A percentile compares a stretch with the other conserved stretches of the same genome.
These are phyloP conservation scores for Siderastrea siderea DNA, from an alignment of 92 coral and sea anemone species.

Conservation along the genomic window DNA sequence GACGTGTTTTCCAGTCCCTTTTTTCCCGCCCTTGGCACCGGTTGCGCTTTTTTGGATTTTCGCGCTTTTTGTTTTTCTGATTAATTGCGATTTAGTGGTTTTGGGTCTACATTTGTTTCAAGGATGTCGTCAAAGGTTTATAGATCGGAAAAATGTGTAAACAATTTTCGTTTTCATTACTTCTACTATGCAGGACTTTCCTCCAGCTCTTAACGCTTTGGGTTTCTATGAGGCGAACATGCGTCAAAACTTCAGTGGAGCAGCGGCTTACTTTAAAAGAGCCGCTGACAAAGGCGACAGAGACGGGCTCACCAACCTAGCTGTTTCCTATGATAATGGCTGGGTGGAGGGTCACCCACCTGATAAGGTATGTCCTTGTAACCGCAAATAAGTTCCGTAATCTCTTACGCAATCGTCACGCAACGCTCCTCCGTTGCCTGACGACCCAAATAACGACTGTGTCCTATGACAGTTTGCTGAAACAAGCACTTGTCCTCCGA, in stretches of 20 bases:
- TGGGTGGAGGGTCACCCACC: slow-evolving; percentile 78
- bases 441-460: no score
- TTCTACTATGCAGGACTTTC: slow-evolving; percentile 68
- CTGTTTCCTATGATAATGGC: slow-evolving; percentile 91
- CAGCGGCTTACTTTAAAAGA: slow-evolving; percentile 74
- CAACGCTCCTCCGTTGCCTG: no score
- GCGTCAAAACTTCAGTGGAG: slow-evolving; percentile 90
- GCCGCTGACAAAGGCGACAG: slow-evolving; percentile 93
- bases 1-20: not conserved
- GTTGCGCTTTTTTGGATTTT: not conserved
- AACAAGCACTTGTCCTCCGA: no score
- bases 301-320: slow-evolving; percentile 92
- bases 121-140: not conserved
- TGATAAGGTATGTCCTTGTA: slow-evolving; percentile 68
- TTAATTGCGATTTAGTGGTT: not conserved
- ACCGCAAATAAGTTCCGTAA: no score
- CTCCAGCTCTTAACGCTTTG: slow-evolving; percentile 94
- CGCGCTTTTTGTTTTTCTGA: not conserved
- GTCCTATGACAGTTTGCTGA: no score
- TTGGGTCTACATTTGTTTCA: not conserved
- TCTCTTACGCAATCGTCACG: no score
- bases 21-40: not conserved
- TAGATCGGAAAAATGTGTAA: not conserved
- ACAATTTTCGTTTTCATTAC: not conserved
- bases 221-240: slow-evolving; percentile 92